A percentile compares a stretch with the other conserved stretches of the same genome.
Conservation (phyloP, 2,113 vertebrate genomes). For the Natator depressus region DNA sequence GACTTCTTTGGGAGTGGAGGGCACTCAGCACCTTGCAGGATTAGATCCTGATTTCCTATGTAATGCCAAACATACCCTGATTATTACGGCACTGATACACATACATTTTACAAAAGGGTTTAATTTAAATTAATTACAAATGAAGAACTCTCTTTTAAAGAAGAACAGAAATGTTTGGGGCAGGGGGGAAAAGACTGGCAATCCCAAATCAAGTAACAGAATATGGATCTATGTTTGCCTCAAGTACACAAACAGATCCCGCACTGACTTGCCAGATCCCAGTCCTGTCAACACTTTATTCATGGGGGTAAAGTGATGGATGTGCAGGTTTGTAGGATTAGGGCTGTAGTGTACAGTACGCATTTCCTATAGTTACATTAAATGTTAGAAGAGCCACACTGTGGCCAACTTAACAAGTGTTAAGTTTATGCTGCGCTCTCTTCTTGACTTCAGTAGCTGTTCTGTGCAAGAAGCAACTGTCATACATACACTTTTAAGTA, state of each 20-base stretch:
- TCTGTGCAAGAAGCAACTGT: not conserved
- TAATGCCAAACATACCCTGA: not conserved
- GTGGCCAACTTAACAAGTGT: not conserved
- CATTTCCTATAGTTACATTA: not conserved
- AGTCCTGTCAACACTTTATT: accelerated
- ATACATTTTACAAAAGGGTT: not conserved
- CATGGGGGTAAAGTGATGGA: accelerated
- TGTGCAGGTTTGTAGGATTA: not conserved
- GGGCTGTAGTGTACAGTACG: not conserved
- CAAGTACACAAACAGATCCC: not conserved
- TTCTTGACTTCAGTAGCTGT: not conserved
- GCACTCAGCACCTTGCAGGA: not conserved
- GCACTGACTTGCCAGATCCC: not conserved
- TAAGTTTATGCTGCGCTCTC: not conserved
- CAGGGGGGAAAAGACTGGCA: not conserved
- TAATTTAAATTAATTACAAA: not conserved
- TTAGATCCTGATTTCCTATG: not conserved
- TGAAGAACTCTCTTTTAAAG: not conserved
- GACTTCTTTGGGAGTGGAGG: not conserved
- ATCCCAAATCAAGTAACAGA: not conserved
- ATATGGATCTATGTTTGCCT: not conserved
- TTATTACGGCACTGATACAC: not conserved
- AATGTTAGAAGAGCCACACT: not conserved
- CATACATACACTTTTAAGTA: not conserved
- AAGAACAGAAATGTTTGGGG: not conserved